Evolutionary conservation across 2,888 invertebrate species (phyloP), one percentile per base, ranked within the genome.

Genomic region (Lithophane ornitopus): DNA sequence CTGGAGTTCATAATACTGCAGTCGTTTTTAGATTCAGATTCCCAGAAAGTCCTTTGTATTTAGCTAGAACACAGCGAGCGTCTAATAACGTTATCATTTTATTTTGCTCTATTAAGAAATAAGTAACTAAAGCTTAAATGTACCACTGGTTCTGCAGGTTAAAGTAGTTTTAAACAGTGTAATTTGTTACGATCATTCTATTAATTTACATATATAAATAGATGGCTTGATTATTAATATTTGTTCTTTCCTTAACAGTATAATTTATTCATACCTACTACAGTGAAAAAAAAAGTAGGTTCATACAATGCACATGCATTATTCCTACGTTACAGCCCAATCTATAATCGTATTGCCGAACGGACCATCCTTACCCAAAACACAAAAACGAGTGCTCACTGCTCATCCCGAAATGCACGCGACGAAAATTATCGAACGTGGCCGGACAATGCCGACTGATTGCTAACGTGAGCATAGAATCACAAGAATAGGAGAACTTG

Each of bases 371-470:
- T 22, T 11, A 34, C 12, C 8, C 28, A 68, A 76, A 66, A 74
- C 65, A 70, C 39, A 67, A 80, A 79, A 67, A 77, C 61, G 58
- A 67, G n/a, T 34, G 41, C 49, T 59, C 56, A 28, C 39, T 58
- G 41, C 41, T 61, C 61, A 62, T 69, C 14, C 26, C 22, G 16
- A 81, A 85, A 82, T 85, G 83, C 85, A 82, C 63, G 62, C 56
- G 78, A n/a, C 83, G 74, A 78, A 84, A 85, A 85, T 84, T 82
- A 84, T 85, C 72, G 74, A 70, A 80, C 78, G 70, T 70, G 28
- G 26, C 74, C 78, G 74, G 84, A 89, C 89, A 91, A 87, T 89
- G 87, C 74, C 67, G 84, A 80, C 88, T 91, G 89, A 90, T 90
- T 91, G 90, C 89, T 87, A 87, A 85, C 89, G 88, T 89, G 72